Percentiles rank a stretch among this genome's conserved stretches.
Conservation (phyloP, 2,888 invertebrate species). For the Dynastes hyllus region DNA sequence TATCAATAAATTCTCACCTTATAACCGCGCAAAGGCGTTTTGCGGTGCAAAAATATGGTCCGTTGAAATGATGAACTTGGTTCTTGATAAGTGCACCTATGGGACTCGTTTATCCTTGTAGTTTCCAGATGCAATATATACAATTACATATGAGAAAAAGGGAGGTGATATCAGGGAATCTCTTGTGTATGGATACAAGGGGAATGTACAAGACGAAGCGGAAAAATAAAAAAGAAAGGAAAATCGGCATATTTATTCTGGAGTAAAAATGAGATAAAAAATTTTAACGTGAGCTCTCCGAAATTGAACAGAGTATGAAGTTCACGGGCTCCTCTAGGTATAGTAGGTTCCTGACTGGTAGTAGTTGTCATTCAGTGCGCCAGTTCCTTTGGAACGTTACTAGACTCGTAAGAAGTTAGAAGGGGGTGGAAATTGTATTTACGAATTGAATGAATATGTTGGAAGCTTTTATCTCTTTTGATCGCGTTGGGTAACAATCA, state of each 20-base stretch:
- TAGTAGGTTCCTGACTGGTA: constrained; percentile 52
- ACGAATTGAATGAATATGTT: constrained; percentile 63
- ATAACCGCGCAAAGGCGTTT: background rate
- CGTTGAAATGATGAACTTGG: constrained; percentile 62
- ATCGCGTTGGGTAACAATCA: constrained; percentile 61
- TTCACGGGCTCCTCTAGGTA: constrained; percentile 53
- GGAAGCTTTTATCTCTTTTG: constrained; percentile 59
- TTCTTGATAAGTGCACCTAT: constrained; percentile 61
- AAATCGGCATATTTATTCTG: constrained; percentile 40
- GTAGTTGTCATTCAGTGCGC: constrained; percentile 67
- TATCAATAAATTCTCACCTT: constrained; percentile 7
- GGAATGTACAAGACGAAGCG: constrained; percentile 33
- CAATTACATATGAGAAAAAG: constrained; percentile 28
- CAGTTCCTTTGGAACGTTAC: constrained; percentile 68
- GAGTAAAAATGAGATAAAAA: constrained; percentile 59
- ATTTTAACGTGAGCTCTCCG: constrained; percentile 58
- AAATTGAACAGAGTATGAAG: constrained; percentile 63
- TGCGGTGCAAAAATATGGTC: constrained; percentile 62
- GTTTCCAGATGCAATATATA: constrained; percentile 51
- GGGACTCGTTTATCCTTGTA: constrained; percentile 59
- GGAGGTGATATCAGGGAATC: background rate
- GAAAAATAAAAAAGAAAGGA: constrained; percentile 56
- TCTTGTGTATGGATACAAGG: background rate
- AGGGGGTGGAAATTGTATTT: constrained; percentile 58
- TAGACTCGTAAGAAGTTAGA: constrained; percentile 64